Conservation (phyloP, 2,797 vertebrate genomes). For the Octomys mimax region DNA sequence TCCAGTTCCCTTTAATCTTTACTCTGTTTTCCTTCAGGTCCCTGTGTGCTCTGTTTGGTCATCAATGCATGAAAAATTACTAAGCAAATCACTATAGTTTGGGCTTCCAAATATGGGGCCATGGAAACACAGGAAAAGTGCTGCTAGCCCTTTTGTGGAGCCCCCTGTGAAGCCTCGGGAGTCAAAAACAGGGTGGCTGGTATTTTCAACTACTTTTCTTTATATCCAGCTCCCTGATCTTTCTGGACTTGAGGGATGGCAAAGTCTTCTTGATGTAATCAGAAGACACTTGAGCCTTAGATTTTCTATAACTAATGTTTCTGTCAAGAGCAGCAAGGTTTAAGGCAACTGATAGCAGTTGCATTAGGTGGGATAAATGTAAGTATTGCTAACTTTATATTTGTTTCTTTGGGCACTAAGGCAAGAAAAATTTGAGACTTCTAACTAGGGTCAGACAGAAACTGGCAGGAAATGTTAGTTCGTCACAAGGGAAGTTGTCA, state of each 20-base stretch:
- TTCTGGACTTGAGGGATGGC: neutral
- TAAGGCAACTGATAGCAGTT: neutral
- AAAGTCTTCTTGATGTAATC: neutral
- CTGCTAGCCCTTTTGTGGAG: neutral
- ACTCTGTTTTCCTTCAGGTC: too few species aligned
- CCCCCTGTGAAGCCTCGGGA: neutral
- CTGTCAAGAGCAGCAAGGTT: neutral
- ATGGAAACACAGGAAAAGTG: neutral
- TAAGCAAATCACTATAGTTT: neutral
- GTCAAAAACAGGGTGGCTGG: too few species aligned
- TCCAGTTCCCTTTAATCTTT: neutral
- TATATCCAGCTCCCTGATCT: neutral
- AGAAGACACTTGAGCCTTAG: neutral
- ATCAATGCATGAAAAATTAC: neutral
- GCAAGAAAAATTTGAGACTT: neutral
- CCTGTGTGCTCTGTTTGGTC: too few species aligned
- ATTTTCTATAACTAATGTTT: neutral
- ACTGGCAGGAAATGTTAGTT: neutral
- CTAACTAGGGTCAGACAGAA: neutral
- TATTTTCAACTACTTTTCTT: neutral
- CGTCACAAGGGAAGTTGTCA: neutral
- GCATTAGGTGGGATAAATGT: neutral
- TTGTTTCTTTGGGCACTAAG: neutral
- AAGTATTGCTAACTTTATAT: neutral
- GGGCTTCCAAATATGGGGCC: neutral